A percentile compares a stretch with the other conserved stretches of the same genome.
Evolutionary conservation across 2,888 invertebrate species (phyloP).

Genomic region (Nephrotoma guestfalica): DNA sequence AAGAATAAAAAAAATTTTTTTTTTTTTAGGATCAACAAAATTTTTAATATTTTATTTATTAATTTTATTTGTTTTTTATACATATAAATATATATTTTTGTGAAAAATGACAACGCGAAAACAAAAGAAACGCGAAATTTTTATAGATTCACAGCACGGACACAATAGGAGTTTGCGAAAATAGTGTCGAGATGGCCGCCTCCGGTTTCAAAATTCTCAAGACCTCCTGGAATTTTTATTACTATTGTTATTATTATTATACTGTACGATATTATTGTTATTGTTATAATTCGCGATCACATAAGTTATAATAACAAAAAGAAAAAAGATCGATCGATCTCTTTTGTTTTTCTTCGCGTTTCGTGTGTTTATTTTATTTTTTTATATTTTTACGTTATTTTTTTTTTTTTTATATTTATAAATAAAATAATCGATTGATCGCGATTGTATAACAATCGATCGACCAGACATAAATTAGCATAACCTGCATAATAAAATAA

Average conservation of each 20-base stretch:
- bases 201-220: constrained; percentile 11
- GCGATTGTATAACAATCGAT: constrained; percentile 4
- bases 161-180: constrained; percentile 1
- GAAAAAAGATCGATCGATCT: background rate
- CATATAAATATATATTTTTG: background rate
- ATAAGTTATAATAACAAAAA: background rate
- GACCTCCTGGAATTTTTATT: constrained; percentile 13
- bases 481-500: constrained; percentile 2
- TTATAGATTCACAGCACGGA: constrained; percentile 3
- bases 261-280: background rate
- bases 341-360: background rate
- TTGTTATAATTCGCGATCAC: background rate
- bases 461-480: constrained; percentile 4
- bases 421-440: constrained; percentile 2
- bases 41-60: background rate
- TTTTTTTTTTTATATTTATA: background rate
- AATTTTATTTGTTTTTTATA: background rate
- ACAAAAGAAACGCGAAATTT: background rate
- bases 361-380: background rate
- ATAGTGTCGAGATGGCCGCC: constrained; percentile 33
- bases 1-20: background rate
- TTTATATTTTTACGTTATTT: background rate
- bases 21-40: background rate
- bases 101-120: background rate
- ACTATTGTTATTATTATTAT: background rate